phyloP scores from a whole-genome alignment of 2,797 vertebrate genomes.

The Sebastes wilsoni region DNA sequence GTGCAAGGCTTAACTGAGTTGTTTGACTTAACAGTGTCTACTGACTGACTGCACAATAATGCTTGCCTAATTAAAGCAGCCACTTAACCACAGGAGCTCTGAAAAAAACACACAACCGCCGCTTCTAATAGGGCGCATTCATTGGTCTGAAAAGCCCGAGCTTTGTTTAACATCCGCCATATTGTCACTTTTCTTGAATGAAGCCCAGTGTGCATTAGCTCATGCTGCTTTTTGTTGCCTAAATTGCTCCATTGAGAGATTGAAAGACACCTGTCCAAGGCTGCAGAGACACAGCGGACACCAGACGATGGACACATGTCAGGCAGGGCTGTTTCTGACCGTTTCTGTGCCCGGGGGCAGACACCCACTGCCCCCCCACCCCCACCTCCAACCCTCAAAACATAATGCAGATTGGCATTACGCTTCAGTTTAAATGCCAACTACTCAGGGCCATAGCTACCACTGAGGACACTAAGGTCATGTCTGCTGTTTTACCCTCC shows the following conservation, averaged over 20 bases:
- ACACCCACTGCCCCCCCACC: background rate
- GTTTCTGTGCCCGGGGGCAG: background rate
- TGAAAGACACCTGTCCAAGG: constrained; percentile 28
- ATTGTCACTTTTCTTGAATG: constrained; percentile 33
- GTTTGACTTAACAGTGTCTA: constrained; percentile 54
- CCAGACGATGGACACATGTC: background rate
- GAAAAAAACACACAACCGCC: constrained; percentile 3
- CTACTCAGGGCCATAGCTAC: constrained; percentile 2
- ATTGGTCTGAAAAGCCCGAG: constrained; percentile 16
- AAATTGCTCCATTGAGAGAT: constrained; percentile 9
- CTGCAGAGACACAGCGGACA: background rate
- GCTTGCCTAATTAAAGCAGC: constrained; percentile 62
- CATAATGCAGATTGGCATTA: constrained; percentile 37
- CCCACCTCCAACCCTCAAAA: background rate
- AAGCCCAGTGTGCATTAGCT: constrained; percentile 14
- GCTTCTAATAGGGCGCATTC: constrained; percentile 33
- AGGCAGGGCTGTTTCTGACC: background rate
- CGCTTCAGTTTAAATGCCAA: constrained; percentile 40
- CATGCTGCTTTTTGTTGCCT: constrained; percentile 8
- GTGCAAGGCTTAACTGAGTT: constrained; percentile 49
- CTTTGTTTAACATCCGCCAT: constrained; percentile 30
- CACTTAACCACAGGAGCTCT: constrained; percentile 58
- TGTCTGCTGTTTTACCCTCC: background rate
- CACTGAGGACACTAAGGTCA: constrained; percentile 23
- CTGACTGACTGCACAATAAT: constrained; percentile 61